Conservation (phyloP, 2,797 vertebrate genomes). For the Pantherophis vulpinus region DNA sequence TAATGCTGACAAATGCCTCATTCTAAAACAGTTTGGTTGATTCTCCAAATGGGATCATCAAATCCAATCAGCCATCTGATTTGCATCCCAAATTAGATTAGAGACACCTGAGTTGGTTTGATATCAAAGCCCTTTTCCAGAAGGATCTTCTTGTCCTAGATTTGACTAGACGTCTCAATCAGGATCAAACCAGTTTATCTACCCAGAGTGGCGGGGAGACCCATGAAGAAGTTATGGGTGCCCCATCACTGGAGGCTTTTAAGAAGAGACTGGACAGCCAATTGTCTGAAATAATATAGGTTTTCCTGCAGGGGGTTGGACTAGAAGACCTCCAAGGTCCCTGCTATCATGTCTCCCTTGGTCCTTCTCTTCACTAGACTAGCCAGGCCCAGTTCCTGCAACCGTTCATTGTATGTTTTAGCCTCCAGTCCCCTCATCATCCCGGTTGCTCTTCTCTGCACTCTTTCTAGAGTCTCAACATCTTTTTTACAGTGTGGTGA, state of each 20-base stretch:
- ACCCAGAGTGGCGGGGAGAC: neutral
- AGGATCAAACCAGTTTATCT: neutral
- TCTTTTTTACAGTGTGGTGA: too few species aligned
- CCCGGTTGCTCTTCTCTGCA: too few species aligned
- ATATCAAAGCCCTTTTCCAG: neutral
- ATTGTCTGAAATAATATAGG: too few species aligned
- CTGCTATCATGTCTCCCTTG: too few species aligned
- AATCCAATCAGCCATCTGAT: neutral
- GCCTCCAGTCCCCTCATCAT: too few species aligned
- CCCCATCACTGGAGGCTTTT: neutral
- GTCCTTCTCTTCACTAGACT: too few species aligned
- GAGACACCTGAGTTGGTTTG: neutral
- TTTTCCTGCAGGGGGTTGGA: too few species aligned
- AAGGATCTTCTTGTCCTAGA: neutral
- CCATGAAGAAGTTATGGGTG: neutral
- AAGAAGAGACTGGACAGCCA: too few species aligned
- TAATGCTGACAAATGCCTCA: neutral
- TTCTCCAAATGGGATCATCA: neutral
- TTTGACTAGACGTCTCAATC: neutral
- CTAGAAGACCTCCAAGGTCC: neutral
- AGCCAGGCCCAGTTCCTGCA: too few species aligned
- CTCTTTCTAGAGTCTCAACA: too few species aligned
- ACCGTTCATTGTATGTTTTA: too few species aligned
- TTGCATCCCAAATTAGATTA: neutral
- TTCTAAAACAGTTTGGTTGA: neutral